Base-by-base conservation (phyloP, 2,888 invertebrate species). In the Dasysyrphus albostriatus region DNA sequence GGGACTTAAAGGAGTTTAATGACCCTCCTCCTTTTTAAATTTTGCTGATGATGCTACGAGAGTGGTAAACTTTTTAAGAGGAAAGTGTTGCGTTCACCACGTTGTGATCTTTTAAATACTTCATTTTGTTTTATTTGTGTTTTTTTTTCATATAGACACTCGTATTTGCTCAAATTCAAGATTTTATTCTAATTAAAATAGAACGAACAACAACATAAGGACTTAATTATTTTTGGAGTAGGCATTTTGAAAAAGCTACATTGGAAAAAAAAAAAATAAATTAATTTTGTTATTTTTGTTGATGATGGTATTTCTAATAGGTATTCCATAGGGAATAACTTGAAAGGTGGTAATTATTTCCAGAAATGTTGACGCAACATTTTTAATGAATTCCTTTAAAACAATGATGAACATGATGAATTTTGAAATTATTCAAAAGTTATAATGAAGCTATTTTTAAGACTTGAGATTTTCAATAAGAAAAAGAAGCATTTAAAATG, bases 101-200 rank as follows among this genome's bases (percentile, higher is more conserved):
- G 19, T 32, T 54, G 42, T 61, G 69, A 56, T 73, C 49, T 67
- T 61, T 80, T 34, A 54, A 76, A 69, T 54, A 54, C 51, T 69
- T 69, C 67, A 56, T 77, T 70, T 42, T 49, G 61, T 77, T 77
- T 74, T 58, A 8, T 32, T 58, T 58, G 0, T 37, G 1, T 39
- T 39, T 12, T 39, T 54, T 54, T 4, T n/a, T n/a, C n/a, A 1
- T 1, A 59, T 10, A 39, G 39, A 24, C 6, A 59, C 37, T 19
- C 16, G 5, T 37, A 12, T 19, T 19, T 59, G 9, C 2, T 37
- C 3, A 67, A 37, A 49, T 81, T 67, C 61, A 82, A 72, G 63
- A 82, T 78, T 85, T 73, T n/a, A 47, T 74, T 78, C 77, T 78
- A 87, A 87, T 82, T 82, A 78, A 61, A 44, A 49, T 19, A 37